Base-by-base conservation (phyloP, 2,797 vertebrate species). In the Picus viridis region DNA sequence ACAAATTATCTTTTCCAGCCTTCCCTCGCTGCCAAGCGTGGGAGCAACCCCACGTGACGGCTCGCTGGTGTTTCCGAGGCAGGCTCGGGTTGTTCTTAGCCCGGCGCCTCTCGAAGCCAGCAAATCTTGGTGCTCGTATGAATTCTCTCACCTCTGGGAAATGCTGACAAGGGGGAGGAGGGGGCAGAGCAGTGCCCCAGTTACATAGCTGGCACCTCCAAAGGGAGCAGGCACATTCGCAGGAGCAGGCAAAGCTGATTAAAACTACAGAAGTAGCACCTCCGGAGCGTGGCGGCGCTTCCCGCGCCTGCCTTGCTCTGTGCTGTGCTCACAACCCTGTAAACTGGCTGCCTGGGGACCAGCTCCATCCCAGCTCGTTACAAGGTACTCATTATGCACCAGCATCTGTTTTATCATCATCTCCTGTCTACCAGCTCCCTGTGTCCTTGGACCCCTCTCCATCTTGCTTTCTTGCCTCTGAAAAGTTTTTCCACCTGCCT, bases 21-120 rank as follows among this genome's bases (percentile, higher is more conserved):
- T 90, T 78, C 73, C 90, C 86, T 89, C 74, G 79, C 75, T 95
- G 90, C 95, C 83, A 88, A 72, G 96, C 30, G 64, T 80, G 71
- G 92, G 81, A 92, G 94, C 68, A 81, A 36, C 82, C 82, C 95
- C 88, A 59, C 26, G 93, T 88, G 92, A 81, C 20, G 32, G 83
- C 79, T 78, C 7, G 1, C 74, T 5, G 78, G 89, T 86, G 81
- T 70, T 96, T 77, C 91, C 1, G 41, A 86, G 67, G 79, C 18
- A 10, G 86, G 56, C 72, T 95, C 58, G 10, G 88, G 56, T 70
- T 95, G 59, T 68, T 96, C 83, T 47, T 84, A 45, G 53, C 69
- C 51, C 73, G 2, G 62, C 17, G 2, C 89, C 88, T 77, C 68
- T 68, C 67, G 29, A 67, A 92, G 85, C 87, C 91, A 83, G 56